Evolutionary conservation across 1,140 invertebrate genomes (phyloP), one percentile per base, ranked within the genome.

Genomic region (Gryon sp.): DNA sequence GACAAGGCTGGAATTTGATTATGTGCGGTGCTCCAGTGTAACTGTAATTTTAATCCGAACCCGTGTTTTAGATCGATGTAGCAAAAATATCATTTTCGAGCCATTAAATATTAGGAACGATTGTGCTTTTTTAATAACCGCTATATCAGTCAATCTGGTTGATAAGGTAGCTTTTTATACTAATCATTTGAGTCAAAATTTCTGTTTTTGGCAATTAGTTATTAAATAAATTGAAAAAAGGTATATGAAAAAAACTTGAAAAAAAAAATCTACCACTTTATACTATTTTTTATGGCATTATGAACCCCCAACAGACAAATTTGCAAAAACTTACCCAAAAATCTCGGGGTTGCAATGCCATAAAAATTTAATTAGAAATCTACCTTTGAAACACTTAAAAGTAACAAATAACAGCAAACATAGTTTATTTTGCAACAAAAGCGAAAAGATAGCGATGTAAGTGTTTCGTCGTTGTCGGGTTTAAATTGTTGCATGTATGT

Each of bases 41-140:
- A n/a, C n/a, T n/a, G n/a, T 30, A 1, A 34, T 16, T 40, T 55
- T 40, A 14, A 57, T 57, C 16, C 38, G 20, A 38, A 14, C 38
- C 4, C 20, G 16, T n/a, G 38, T 6, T 40, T 41, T 57, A 57
- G 26, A 40, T 38, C 50, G 24, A 19, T 15, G 52, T 59, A 59
- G 41, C 34, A 28, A 5, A 45, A 15, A 12, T 45, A 45, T 34
- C 12, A 26, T 46, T 60, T 46, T 34, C n/a, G 7, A 40, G 45
- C 34, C 20, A 12, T 9, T 7, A 28, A 2, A 34, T 32, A 12
- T 34, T 65, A 53, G 24, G 8, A 12, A 50, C n/a, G 9, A 45
- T 53, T 43, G 48, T 53, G 46, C 38, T 66, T 68, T 68, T 38
- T 43, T 34, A 53, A 45, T 53, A 53, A 65, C 48, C n/a, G 36